phyloP scores from a whole-genome alignment of 2,113 vertebrate genomes.

The Chloebia gouldiae region DNA sequence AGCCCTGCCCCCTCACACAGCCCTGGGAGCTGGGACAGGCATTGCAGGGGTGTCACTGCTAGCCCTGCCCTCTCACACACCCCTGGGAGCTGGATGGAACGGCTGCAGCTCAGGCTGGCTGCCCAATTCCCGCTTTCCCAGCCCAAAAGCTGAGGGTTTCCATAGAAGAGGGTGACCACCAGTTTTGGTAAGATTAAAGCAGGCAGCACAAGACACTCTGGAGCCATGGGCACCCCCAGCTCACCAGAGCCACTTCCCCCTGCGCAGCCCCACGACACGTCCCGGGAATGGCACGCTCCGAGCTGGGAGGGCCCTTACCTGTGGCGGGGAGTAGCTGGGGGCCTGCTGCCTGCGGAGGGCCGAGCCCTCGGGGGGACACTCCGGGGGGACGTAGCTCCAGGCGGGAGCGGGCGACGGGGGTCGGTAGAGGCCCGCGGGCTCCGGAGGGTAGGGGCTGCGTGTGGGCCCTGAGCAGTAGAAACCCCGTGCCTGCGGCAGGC shows the following conservation, averaged over 20 bases:
- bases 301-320: constrained; percentile 3
- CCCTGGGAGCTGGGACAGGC: neutral
- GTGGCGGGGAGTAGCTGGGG: constrained; percentile 59
- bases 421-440: constrained; percentile 55
- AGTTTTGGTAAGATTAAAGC: neutral
- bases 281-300: fast-evolving
- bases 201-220: neutral
- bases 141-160: neutral
- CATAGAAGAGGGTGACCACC: neutral
- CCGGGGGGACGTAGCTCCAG: constrained; percentile 68
- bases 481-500: constrained; percentile 30
- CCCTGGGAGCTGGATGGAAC: neutral
- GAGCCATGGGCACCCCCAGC: fast-evolving
- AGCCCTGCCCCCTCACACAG: neutral
- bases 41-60: no score
- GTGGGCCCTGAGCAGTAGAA: constrained; percentile 65
- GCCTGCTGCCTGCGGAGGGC: constrained; percentile 52
- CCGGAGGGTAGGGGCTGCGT: constrained; percentile 48
- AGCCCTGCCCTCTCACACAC: neutral
- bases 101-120: neutral
- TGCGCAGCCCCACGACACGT: fast-evolving
- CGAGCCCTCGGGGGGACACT: constrained; percentile 53
- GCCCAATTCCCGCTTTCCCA: neutral
- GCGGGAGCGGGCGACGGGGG: constrained; percentile 46
- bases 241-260: fast-evolving